Base-by-base conservation (phyloP, 2,113 vertebrate genomes). In the Apteryx owenii region DNA sequence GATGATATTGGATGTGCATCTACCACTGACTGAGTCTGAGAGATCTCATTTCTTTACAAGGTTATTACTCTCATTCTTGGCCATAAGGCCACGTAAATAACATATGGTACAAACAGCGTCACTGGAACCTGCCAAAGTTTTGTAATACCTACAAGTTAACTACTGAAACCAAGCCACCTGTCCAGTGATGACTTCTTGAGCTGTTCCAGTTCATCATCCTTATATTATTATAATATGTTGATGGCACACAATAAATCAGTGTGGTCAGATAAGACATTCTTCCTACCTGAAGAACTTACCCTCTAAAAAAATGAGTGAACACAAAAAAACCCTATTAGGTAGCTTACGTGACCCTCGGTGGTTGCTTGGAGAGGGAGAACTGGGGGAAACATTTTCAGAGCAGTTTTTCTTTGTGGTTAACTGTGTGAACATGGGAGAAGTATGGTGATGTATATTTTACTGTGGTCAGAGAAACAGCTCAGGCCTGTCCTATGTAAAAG, bases 91-190 rank as follows among this genome's bases (percentile, higher is more conserved):
- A 68, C 46, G 80, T 79, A 96, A 96, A 95, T 79, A 93, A 93
- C n/a, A 71, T 29, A 84, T 2, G 56, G 77, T 53, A 84, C 77
- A 75, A 92, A 81, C 60, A 51, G 81, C 61, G 19, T 79, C 88
- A 86, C n/a, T 82, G 62, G 82, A 81, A 95, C 90, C 25, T 69
- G 94, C n/a, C 73, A 79, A 85, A 89, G 88, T 84, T 97, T 96
- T 96, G 90, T 92, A 97, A 96, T 94, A 92, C 90, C 69, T 84
- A 38, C 54, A 90, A 70, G 83, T 84, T 79, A 94, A 89, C 69
- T 90, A 84, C 42, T 90, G 71, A 94, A 93, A 56, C 94, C 90
- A 96, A 95, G 51, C 72, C 94, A 96, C 77, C 69, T 90, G 83
- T 90, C 88, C 72, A 90, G 85, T 92, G 73, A 79, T 72, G 95